phyloP scores from a whole-genome alignment of 2,888 invertebrate genomes.

The Trachelus iudaicus region DNA sequence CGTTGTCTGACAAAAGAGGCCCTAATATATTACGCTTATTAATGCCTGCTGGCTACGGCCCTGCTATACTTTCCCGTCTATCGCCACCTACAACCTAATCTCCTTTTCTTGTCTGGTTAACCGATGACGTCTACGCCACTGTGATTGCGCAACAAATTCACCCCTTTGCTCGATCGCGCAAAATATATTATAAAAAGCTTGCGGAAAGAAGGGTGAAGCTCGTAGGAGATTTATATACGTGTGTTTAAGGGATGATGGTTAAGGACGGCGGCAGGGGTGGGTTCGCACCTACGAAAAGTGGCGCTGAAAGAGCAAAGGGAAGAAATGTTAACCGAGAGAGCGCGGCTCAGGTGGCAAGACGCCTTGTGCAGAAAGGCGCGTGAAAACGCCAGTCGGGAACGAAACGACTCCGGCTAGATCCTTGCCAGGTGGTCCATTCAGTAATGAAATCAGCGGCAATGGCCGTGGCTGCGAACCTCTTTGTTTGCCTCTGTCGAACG shows the following conservation, averaged over 20 bases:
- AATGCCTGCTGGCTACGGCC: constrained; percentile 37
- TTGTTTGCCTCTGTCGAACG: neutral
- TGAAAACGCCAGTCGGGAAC: constrained; percentile 24
- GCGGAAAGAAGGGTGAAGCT: too few species aligned
- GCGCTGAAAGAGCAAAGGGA: constrained; percentile 20
- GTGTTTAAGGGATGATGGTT: too few species aligned
- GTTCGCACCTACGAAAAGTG: constrained; percentile 26
- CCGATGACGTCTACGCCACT: too few species aligned
- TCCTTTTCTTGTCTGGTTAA: neutral
- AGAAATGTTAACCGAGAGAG: neutral
- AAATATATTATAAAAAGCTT: constrained; percentile 29
- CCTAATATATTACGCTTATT: constrained; percentile 63
- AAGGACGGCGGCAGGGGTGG: constrained; percentile 17
- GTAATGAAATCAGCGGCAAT: constrained; percentile 15
- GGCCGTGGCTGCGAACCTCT: constrained; percentile 10
- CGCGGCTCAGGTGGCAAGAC: constrained; percentile 3
- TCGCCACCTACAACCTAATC: neutral
- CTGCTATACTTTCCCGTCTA: constrained; percentile 6
- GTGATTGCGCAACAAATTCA: neutral
- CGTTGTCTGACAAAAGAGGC: constrained; percentile 54
- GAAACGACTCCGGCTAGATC: constrained; percentile 13
- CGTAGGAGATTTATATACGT: too few species aligned
- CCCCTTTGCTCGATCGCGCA: constrained; percentile 29
- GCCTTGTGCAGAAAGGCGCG: constrained; percentile 24
- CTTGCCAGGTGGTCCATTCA: constrained; percentile 23